These are phyloP conservation scores for Drosophila punjabiensis DNA, from an alignment of 1,140 invertebrate species.

Conservation along the genomic window DNA sequence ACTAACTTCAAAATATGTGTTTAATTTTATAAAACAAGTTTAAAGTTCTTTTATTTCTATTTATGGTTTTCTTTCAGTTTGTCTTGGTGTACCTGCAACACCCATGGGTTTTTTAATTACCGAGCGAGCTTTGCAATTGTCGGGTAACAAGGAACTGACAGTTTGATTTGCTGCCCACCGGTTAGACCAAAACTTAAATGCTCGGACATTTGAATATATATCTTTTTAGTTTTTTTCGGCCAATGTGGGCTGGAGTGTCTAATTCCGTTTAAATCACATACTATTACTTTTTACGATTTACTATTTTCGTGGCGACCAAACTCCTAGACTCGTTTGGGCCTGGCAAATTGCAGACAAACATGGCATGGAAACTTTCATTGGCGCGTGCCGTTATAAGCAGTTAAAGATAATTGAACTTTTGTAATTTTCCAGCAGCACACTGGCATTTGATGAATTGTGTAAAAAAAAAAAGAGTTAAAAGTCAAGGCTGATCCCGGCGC, in stretches of 20 bases:
- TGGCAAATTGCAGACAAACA: constrained; percentile 43
- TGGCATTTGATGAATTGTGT: constrained; percentile 57
- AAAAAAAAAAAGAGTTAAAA: constrained; percentile 51
- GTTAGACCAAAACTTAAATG: constrained; percentile 7
- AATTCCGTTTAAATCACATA: constrained; percentile 30
- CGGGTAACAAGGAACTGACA: constrained; percentile 30
- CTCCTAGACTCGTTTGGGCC: constrained; percentile 40
- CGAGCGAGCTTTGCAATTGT: constrained; percentile 13
- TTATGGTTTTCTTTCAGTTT: background rate
- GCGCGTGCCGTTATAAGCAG: constrained; percentile 53
- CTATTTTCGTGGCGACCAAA: constrained; percentile 17
- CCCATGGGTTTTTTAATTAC: constrained; percentile 35
- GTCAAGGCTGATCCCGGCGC: constrained; percentile 55
- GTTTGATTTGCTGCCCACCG: constrained; percentile 34
- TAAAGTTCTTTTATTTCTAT: background rate
- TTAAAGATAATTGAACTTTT: constrained; percentile 62
- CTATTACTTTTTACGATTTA: constrained; percentile 18
- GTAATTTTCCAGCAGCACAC: constrained; percentile 36
- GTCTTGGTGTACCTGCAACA: background rate
- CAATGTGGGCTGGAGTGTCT: constrained; percentile 30
- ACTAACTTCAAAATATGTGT: background rate
- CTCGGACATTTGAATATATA: constrained; percentile 29
- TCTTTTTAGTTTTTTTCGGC: background rate
- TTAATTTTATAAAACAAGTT: background rate
- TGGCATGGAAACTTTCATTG: constrained; percentile 58